Percentiles rank a stretch among this genome's conserved stretches.
Conservation (phyloP, 2,888 invertebrate species). For the Conchocele bisecta region DNA sequence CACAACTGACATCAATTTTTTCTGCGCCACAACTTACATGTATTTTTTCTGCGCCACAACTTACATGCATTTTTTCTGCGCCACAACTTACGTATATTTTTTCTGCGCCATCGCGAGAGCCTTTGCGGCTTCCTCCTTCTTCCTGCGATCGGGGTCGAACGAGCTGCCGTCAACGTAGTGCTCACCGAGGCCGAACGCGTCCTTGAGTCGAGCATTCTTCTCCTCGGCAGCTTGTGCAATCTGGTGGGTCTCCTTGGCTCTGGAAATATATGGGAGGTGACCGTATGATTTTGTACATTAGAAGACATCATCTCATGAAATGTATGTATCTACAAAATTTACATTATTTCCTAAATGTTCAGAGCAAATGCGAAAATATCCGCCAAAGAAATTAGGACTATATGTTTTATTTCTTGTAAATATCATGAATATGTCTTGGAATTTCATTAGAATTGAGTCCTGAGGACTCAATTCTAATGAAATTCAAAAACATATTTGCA, state of each 20-base stretch:
- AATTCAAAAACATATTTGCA: too few relatives aligned
- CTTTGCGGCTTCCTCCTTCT: slow-evolving; percentile 82
- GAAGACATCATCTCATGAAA: neutral
- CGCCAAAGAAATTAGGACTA: neutral
- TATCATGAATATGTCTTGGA: too few relatives aligned
- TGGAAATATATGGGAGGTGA: slow-evolving; percentile 60
- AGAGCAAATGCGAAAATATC: neutral
- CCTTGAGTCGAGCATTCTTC: slow-evolving; percentile 95
- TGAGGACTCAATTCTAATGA: too few relatives aligned
- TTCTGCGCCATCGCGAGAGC: slow-evolving; percentile 76
- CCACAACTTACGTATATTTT: slow-evolving; percentile 76
- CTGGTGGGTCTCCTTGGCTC: slow-evolving; percentile 96
- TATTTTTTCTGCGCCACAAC: too few relatives aligned
- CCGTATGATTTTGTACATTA: neutral
- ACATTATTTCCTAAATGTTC: neutral
- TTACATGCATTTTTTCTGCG: too few relatives aligned
- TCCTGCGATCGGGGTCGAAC: slow-evolving; percentile 91
- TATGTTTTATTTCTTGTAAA: too few relatives aligned
- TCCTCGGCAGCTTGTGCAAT: slow-evolving; percentile 97
- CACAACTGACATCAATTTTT: too few relatives aligned
- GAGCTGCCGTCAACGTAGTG: slow-evolving; percentile 97
- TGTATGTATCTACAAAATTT: neutral
- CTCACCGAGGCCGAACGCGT: slow-evolving; percentile 97
- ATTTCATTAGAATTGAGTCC: too few relatives aligned
- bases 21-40: too few relatives aligned